These are phyloP conservation scores for Calidris pugnax DNA, from an alignment of 2,113 vertebrate species.

Conservation along the genomic window DNA sequence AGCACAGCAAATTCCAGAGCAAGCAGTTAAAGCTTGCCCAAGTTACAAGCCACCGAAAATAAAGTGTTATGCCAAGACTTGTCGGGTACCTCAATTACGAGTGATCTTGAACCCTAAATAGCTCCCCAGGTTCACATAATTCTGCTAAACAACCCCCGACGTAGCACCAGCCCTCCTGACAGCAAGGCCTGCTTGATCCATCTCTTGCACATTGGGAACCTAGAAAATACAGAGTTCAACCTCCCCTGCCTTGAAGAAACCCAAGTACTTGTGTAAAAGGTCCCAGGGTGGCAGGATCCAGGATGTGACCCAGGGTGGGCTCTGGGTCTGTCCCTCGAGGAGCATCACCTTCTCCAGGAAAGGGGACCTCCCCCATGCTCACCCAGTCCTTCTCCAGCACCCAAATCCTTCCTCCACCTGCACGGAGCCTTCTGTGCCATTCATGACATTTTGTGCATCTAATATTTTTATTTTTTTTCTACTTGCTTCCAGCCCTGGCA, in stretches of 20 bases:
- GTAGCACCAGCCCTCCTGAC: background rate
- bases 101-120: background rate
- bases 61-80: background rate
- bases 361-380: background rate
- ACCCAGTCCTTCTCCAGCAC: background rate
- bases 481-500: background rate
- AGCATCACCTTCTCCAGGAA: background rate
- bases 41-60: rapidly evolving
- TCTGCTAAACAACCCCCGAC: rapidly evolving
- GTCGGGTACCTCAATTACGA: background rate
- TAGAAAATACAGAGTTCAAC: background rate
- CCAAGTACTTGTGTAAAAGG: rapidly evolving
- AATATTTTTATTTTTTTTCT: rapidly evolving
- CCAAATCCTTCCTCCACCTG: background rate
- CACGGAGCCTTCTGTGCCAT: background rate
- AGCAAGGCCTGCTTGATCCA: background rate
- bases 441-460: background rate
- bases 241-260: no score
- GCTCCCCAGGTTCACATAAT: background rate
- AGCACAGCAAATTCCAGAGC: background rate
- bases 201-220: background rate
- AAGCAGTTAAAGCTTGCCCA: background rate
- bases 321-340: background rate
- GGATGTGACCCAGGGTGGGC: background rate
- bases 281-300: background rate